Base-by-base conservation (phyloP, 1,140 invertebrate genomes). In the Colletes gigas region DNA sequence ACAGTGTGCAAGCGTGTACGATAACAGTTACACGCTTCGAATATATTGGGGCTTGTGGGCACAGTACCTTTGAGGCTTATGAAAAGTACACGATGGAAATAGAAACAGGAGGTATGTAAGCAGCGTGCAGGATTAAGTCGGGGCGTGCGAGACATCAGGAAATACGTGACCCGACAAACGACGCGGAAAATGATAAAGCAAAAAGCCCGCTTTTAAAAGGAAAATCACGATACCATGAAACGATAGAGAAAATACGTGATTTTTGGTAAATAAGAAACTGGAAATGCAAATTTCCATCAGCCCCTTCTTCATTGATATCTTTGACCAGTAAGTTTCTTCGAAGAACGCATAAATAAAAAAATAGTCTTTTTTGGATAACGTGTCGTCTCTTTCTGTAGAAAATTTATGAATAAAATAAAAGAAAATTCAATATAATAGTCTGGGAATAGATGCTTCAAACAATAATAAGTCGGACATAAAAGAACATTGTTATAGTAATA, bases 1-100 rank as follows among this genome's bases (percentile, higher is more conserved):
- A 30, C 1, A 47, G 10, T 14, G n/a, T 0, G 9, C 3, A 12
- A 19, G 19, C 15, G 19, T 57, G 39, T 57, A 8, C 39, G 30
- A 76, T 76, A 66, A 67, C 39, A 21, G 17, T n/a, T 73, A 12
- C 52, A 47, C 39, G 19, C 73, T 7, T n/a, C 10, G 19, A 57
- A 76, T 57, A 76, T 66, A 67, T 67, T 14, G 39, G 52, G 47
- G 52, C 30, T 55, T 39, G 63, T 57, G 17, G 50, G 39, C 19
- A 19, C 5, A 8, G 19, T 66, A 54, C 19, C 41, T 55, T 76
- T 55, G 73, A 54, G 9, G 52, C 50, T 76, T 57, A 67, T 47
- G 63, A 68, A 68, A 68, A 68, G n/a, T 68, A 76, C 10, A 57
- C 50, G 47, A 17, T 67, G n/a, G 55, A 60, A 78, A 78, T 70